A percentile compares a stretch with the other conserved stretches of the same genome.
phyloP scores from a whole-genome alignment of 2,113 vertebrate species.

The Andinoacara biseriatus region DNA sequence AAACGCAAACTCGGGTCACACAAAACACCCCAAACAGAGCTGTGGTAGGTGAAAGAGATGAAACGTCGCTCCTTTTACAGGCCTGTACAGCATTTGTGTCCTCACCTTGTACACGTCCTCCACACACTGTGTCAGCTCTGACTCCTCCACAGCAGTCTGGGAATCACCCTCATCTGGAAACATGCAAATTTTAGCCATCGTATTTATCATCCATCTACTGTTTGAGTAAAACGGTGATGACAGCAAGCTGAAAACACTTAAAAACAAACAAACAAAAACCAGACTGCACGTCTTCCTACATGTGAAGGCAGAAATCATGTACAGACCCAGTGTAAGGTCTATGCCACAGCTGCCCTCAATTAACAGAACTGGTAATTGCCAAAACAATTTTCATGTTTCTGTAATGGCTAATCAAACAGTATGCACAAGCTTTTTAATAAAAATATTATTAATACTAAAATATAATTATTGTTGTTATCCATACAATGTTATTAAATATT shows the following conservation, averaged over 20 bases:
- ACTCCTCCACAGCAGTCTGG: constrained; percentile 82
- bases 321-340: background rate
- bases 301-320: background rate
- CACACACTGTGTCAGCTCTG: constrained; percentile 85
- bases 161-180: constrained; percentile 52
- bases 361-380: background rate
- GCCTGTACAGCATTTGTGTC: background rate
- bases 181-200: background rate
- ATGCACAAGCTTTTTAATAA: background rate
- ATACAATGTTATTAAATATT: background rate
- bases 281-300: background rate
- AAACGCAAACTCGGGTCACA: background rate
- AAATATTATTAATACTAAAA: background rate
- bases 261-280: too few relatives aligned
- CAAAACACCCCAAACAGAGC: background rate
- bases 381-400: background rate
- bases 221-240: background rate
- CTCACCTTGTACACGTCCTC: constrained; percentile 91
- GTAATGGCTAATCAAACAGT: background rate
- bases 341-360: background rate
- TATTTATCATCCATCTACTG: background rate
- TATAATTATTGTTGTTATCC: background rate
- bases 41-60: background rate
- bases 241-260: background rate
- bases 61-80: background rate